Evolutionary conservation across 92 coral and sea anemone genomes (phyloP), one percentile per base, ranked within the genome.

Genomic region (Zoanthus sansibaricus): DNA sequence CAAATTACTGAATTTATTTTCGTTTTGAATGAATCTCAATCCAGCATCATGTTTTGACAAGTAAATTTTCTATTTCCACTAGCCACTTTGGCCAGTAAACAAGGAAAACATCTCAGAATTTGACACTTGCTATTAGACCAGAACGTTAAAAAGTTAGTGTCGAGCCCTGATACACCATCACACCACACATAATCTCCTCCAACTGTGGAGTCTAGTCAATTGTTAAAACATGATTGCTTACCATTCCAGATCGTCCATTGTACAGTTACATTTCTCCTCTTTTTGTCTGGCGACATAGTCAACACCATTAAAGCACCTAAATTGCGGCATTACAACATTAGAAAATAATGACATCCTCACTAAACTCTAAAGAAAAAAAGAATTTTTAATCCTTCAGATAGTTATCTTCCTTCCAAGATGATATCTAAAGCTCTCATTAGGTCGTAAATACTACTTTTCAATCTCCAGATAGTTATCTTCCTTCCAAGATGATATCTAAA

Each of bases 231-330:
- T 74, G 7, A 33, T 9, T 3, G 7, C 89, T 92, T 87, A 94
- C 98, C 98, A 94, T 91, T 94, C 98, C 33, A 92, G 84, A 32
- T 94, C 98, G 67, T 76, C 95, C n/a, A 17, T 46, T 17, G 98
- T 88, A 71, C 98, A 94, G 20, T 83, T 75, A 25, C 98, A 94
- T 51, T 51, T 86, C 45, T 82, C 69, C 14, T 44, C 48, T 2
- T 67, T 64, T 83, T 86, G 14, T 56, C 78, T 62, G n/a, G 82
- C 85, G 17, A 66, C 80, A 25, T 86, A 94, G 45, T 87, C 84
- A 62, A 93, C 91, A 25, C 98, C 98, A 77, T 94, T 94, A 48
- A 92, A 94, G 84, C 98, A 94, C 46, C 98, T 94, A 80, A 44
- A 51, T 49, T 69, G 20, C 56, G 17, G 21, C 15, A 69, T 62